Conservation (phyloP, 2,113 vertebrate species). For the Grammomys surdaster region DNA sequence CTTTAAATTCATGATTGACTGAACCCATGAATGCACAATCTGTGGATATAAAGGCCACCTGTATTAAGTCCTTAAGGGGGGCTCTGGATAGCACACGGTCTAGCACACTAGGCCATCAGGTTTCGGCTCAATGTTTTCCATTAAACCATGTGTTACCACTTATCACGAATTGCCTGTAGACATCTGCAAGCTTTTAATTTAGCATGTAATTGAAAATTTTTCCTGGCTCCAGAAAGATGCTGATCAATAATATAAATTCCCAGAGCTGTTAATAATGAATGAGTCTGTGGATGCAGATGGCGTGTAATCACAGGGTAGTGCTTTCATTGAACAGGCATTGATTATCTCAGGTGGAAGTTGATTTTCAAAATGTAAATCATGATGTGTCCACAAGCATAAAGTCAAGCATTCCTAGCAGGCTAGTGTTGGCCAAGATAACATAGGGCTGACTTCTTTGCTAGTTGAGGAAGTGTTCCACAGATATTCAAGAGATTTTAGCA, state of each 20-base stretch:
- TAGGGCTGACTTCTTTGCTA: slow-evolving; percentile 19
- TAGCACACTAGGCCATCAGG: background rate
- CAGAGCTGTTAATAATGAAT: slow-evolving; percentile 75
- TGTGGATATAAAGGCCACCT: background rate
- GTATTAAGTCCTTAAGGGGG: background rate
- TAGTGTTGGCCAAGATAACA: slow-evolving; percentile 32
- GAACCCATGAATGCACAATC: background rate
- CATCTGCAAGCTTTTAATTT: slow-evolving; percentile 61
- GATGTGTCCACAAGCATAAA: slow-evolving; percentile 6
- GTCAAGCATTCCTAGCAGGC: slow-evolving; percentile 25
- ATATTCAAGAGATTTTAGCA: slow-evolving; percentile 22
- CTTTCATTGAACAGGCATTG: slow-evolving; percentile 39
- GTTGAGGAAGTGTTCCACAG: background rate
- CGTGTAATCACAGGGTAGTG: slow-evolving; percentile 50
- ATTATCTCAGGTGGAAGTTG: slow-evolving; percentile 56
- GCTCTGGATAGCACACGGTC: background rate
- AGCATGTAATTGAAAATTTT: slow-evolving; percentile 53
- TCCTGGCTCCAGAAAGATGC: slow-evolving; percentile 59
- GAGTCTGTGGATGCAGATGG: slow-evolving; percentile 60
- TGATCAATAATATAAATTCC: slow-evolving; percentile 72
- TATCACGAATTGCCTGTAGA: slow-evolving; percentile 27
- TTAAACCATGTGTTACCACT: background rate
- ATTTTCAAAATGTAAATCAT: slow-evolving; percentile 50
- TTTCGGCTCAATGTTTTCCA: slow-evolving; percentile 21
- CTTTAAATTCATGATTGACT: background rate